These are phyloP conservation scores for Amblyjoppa fuscipennis DNA, from an alignment of 2,888 invertebrate species.

Conservation along the genomic window DNA sequence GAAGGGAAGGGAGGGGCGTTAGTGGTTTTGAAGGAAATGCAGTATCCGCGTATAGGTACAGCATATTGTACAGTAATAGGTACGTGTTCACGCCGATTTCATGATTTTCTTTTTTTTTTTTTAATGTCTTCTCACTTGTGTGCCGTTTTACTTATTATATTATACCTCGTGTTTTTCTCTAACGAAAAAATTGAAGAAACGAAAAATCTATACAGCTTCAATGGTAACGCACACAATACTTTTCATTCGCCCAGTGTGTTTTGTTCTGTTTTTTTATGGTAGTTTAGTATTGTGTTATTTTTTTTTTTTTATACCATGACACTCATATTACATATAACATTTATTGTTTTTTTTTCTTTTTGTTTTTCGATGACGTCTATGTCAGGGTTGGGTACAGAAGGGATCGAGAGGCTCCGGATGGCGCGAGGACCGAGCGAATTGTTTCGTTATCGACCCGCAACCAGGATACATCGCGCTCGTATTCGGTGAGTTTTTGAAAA, in stretches of 20 bases:
- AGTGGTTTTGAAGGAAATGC: constrained; percentile 2
- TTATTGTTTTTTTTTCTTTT: constrained; percentile 34
- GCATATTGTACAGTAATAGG: constrained; percentile 61
- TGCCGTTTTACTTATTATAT: constrained; percentile 43
- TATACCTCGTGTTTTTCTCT: constrained; percentile 1
- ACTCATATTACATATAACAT: constrained; percentile 72
- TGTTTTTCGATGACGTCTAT: constrained; percentile 15
- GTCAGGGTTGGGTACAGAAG: constrained; percentile 21
- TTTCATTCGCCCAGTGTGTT: constrained; percentile 24
- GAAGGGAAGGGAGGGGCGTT: not conserved
- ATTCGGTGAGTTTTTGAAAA: not conserved
- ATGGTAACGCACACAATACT: constrained; percentile 2
- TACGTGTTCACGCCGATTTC: constrained; percentile 57
- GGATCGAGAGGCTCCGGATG: constrained; percentile 23
- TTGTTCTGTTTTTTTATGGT: constrained; percentile 51
- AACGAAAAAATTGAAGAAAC: not conserved
- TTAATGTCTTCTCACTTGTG: constrained; percentile 17
- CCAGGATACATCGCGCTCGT: not conserved
- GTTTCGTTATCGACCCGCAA: not conserved
- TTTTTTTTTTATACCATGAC: constrained; percentile 63
- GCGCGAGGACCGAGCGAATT: not conserved
- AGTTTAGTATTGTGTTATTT: constrained; percentile 61
- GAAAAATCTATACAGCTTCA: not conserved
- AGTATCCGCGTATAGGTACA: constrained; percentile 55
- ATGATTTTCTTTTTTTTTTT: constrained; percentile 32